Base-by-base conservation (phyloP, 2,113 vertebrate genomes). In the Pluvianellus socialis region DNA sequence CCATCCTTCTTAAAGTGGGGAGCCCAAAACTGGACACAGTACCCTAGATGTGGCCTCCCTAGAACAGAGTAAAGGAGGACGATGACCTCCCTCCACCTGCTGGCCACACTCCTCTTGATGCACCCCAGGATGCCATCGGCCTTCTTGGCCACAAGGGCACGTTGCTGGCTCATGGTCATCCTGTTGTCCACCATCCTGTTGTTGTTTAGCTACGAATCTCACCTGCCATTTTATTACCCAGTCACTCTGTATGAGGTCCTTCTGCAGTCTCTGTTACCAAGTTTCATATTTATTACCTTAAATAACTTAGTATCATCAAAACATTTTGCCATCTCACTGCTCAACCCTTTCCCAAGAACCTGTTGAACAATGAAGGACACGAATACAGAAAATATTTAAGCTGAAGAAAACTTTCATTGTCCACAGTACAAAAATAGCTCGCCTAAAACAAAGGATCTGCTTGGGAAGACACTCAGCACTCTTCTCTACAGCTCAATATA, bases 341-440 rank as follows among this genome's bases (percentile, higher is more conserved):
- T 66, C 61, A 90, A 53, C 20, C n/a, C 12, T 67, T 72, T 75
- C 24, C 24, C 24, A 79, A 71, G 42, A 28, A 42, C 7, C 33
- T 53, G 22, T 8, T 3, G 0, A 24, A 50, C 8, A 63, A 55
- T 28, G 56, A 77, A 35, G 27, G 67, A 50, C 0, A 2, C 4
- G 7, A 82, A 23, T 26, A 52, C 15, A 63, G 6, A 47, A 68
- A 59, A 82, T 38, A 86, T 16, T 52, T 85, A 18, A 58, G 22
- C 28, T 55, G 52, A 81, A 67, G 67, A 79, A 63, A 28, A 21
- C 2, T 92, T 79, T 21, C 19, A n/a, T n/a, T 59, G 53, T 47
- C 52, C 26, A 28, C 22, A 56, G n/a, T 12, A 59, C 35, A 92
- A 47, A 92, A 88, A 12, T 12, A 68, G 3, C 26, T 58, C 14